Percentiles rank a stretch among this genome's conserved stretches.
These are phyloP conservation scores for Mesembrinibis cayennensis DNA, from an alignment of 2,113 vertebrate species.

Conservation along the genomic window DNA sequence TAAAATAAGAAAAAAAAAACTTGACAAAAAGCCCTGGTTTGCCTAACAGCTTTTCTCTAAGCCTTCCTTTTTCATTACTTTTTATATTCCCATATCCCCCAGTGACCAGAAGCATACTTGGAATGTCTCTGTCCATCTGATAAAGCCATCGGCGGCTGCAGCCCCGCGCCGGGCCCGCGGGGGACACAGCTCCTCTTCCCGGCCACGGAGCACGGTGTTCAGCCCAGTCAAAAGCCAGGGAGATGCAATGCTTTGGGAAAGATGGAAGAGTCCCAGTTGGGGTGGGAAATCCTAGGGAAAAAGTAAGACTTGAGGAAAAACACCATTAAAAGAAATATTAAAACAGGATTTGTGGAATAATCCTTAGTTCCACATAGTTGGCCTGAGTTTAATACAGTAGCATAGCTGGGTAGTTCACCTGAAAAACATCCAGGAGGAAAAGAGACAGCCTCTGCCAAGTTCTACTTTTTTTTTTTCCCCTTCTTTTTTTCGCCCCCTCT, in stretches of 20 bases:
- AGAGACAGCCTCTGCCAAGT: background rate
- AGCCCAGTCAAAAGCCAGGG: background rate
- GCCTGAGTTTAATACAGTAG: slow-evolving; percentile 9
- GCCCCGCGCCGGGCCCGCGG: fast-evolving
- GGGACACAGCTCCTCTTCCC: slow-evolving; percentile 20
- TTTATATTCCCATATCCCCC: slow-evolving; percentile 51
- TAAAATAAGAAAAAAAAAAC: background rate
- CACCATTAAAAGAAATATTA: slow-evolving; percentile 6
- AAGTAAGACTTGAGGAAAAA: background rate
- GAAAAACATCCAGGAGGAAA: slow-evolving; percentile 54
- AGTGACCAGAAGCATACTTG: slow-evolving; percentile 64
- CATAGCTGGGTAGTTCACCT: slow-evolving; percentile 28
- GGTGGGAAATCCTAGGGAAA: slow-evolving; percentile 3
- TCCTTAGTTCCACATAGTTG: slow-evolving; percentile 14
- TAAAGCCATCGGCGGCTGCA: slow-evolving; percentile 60
- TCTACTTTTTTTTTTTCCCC: background rate
- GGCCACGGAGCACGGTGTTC: background rate
- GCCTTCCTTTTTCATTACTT: slow-evolving; percentile 34
- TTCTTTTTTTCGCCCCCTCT: background rate
- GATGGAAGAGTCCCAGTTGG: background rate
- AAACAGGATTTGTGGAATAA: slow-evolving; percentile 42
- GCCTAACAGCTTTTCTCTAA: slow-evolving; percentile 19
- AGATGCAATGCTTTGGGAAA: background rate
- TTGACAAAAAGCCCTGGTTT: background rate
- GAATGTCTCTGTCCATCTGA: slow-evolving; percentile 70